Percentiles rank a stretch among this genome's conserved stretches.
These are phyloP conservation scores for Andrena cerasifolii DNA, from an alignment of 1,140 invertebrate species.

Conservation along the genomic window DNA sequence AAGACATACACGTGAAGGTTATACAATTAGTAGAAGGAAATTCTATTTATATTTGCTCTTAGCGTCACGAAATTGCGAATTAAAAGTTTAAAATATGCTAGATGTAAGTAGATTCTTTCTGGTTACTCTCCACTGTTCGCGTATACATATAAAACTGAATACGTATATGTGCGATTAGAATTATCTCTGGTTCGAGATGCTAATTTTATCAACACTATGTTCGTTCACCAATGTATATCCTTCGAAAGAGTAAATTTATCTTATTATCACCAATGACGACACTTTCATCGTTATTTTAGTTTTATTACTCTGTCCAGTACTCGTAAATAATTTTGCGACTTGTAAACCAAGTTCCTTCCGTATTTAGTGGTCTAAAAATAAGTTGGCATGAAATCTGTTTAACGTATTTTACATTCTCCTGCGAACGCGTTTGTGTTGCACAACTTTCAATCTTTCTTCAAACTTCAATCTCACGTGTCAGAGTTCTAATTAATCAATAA, in stretches of 20 bases:
- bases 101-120: background rate
- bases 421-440: background rate
- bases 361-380: slow-evolving; percentile 37
- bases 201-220: background rate
- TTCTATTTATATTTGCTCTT: background rate
- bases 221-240: slow-evolving; percentile 5
- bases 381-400: slow-evolving; percentile 1
- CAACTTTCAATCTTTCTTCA: background rate
- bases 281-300: slow-evolving; percentile 3
- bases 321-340: background rate
- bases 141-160: background rate
- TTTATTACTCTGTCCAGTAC: background rate
- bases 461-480: background rate
- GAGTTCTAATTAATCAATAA: background rate
- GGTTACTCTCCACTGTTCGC: no score
- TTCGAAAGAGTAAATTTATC: background rate
- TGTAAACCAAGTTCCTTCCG: background rate
- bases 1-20: background rate
- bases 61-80: background rate
- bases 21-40: background rate
- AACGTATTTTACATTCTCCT: background rate
- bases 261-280: background rate
- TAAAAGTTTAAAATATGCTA: background rate
- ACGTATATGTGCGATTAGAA: background rate
- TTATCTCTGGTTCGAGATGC: no score